Percentiles rank a stretch among this genome's conserved stretches.
Evolutionary conservation across 2,113 vertebrate genomes (phyloP).

Genomic region (Talpa occidentalis): DNA sequence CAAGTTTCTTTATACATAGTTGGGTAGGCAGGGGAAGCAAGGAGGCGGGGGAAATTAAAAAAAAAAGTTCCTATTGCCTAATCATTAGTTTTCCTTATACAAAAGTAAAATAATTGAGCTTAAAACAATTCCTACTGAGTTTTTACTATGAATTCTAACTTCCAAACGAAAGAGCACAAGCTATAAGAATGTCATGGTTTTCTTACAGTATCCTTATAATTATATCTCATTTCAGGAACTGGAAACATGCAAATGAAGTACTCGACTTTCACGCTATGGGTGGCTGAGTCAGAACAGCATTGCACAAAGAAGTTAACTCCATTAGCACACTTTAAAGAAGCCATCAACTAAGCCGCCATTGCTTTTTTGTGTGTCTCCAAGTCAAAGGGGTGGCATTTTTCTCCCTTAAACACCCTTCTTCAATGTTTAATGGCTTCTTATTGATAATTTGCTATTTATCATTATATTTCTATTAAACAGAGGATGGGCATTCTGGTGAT

Average conservation of each 20-base stretch:
- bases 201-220: background rate
- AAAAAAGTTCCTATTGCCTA: background rate
- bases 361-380: background rate
- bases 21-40: background rate
- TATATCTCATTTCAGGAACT: conserved; percentile 55
- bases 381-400: background rate
- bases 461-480: background rate
- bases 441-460: background rate
- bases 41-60: background rate
- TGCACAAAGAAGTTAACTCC: background rate
- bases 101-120: background rate
- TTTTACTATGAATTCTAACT: conserved; percentile 40
- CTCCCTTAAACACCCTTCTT: background rate
- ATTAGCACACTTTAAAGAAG: conserved; percentile 37
- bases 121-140: background rate
- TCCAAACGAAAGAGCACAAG: background rate
- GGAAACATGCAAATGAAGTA: background rate
- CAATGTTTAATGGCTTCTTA: conserved; percentile 7
- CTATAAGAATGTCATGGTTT: background rate
- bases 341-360: background rate
- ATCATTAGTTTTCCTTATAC: conserved; percentile 11
- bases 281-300: background rate
- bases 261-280: background rate
- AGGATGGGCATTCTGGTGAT: background rate
- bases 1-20: background rate